A percentile compares a stretch with the other conserved stretches of the same genome.
Conservation (phyloP, 1,140 invertebrate genomes). For the Zaprionus vittiger region DNA sequence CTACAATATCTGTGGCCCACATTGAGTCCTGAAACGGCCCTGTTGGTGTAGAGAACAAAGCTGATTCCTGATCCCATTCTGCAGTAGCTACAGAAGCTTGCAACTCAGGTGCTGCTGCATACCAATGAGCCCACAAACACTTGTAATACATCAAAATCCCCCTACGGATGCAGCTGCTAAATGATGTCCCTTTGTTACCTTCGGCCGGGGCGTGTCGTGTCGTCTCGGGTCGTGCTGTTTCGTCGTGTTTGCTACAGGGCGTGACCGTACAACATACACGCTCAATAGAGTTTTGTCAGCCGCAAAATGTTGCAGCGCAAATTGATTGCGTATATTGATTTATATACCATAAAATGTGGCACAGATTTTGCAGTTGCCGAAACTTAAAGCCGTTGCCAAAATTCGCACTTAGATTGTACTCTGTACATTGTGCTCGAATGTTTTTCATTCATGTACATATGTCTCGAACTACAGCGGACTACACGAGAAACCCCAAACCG, state of each 20-base stretch:
- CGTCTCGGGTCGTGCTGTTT: background rate
- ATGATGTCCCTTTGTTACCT: conserved; percentile 47
- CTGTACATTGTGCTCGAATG: conserved; percentile 11
- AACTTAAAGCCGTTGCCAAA: conserved; percentile 54
- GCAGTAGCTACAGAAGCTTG: background rate
- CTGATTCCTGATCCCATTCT: conserved; percentile 3
- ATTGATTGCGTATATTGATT: conserved; percentile 70
- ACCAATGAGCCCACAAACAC: conserved; percentile 61
- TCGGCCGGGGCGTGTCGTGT: conserved; percentile 1
- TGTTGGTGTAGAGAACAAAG: background rate
- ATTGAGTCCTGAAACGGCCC: conserved; percentile 1
- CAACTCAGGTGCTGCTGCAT: conserved; percentile 46
- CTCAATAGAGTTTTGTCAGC: conserved; percentile 54
- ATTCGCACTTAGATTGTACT: conserved; percentile 25
- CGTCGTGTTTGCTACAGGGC: conserved; percentile 6
- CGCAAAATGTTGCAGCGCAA: conserved; percentile 63
- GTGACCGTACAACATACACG: conserved; percentile 19
- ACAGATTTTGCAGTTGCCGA: conserved; percentile 52
- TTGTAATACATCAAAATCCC: conserved; percentile 70
- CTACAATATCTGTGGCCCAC: conserved; percentile 1
- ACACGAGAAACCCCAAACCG: background rate
- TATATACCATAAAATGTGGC: conserved; percentile 43
- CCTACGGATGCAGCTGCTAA: conserved; percentile 40
- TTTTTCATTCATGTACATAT: conserved; percentile 52
- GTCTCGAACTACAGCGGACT: background rate